phyloP scores from a whole-genome alignment of 2,113 vertebrate genomes.

The Anser brachyrhynchus region DNA sequence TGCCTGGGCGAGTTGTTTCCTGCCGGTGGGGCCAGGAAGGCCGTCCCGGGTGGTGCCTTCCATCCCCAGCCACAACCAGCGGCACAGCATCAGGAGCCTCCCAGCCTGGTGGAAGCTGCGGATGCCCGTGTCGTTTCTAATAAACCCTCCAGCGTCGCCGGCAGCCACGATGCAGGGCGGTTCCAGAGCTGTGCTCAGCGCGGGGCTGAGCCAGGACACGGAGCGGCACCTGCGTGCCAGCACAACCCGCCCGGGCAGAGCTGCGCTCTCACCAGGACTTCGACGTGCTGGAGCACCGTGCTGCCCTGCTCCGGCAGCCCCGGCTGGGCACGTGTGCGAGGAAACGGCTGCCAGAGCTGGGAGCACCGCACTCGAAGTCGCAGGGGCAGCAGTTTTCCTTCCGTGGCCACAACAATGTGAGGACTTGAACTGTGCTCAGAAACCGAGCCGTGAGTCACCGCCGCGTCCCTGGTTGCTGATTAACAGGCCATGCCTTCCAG shows the following conservation, averaged over 20 bases:
- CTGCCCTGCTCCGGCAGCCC: rapidly evolving
- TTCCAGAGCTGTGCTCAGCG: background rate
- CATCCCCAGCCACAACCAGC: background rate
- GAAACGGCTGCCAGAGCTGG: background rate
- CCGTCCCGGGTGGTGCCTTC: rapidly evolving
- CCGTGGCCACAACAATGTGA: rapidly evolving
- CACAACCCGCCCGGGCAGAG: background rate
- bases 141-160: background rate
- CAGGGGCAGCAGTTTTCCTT: background rate
- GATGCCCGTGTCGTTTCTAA: background rate
- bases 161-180: rapidly evolving
- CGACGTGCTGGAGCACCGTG: rapidly evolving
- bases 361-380: rapidly evolving
- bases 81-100: background rate
- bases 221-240: background rate
- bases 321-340: rapidly evolving
- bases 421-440: background rate
- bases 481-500: background rate
- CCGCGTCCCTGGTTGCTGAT: background rate
- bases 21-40: background rate
- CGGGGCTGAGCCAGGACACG: rapidly evolving
- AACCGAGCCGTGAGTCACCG: background rate
- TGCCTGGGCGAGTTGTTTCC: background rate
- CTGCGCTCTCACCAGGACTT: rapidly evolving
- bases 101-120: rapidly evolving